These are phyloP conservation scores for Agrilus biguttatus DNA, from an alignment of 2,888 invertebrate species.

Conservation along the genomic window DNA sequence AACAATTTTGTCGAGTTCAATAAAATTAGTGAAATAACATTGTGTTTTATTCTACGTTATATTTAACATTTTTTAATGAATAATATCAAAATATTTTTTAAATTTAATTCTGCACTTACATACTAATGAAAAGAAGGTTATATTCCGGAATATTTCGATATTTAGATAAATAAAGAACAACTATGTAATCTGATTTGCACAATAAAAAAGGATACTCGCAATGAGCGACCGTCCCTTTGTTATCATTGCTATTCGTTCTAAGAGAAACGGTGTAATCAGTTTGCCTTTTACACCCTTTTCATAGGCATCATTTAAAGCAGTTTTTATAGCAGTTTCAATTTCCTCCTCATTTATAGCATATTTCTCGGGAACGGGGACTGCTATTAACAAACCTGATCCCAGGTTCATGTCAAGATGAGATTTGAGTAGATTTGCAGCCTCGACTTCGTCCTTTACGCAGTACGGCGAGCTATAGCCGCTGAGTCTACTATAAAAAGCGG, in stretches of 20 bases:
- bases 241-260: slow-evolving; percentile 60
- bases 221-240: slow-evolving; percentile 69
- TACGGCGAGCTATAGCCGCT: slow-evolving; percentile 65
- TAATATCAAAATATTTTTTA: no score
- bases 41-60: no score
- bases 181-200: no score
- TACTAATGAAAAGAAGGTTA: no score
- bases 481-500: slow-evolving; percentile 78
- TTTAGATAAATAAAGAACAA: no score
- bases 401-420: slow-evolving; percentile 36
- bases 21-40: no score
- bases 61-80: no score
- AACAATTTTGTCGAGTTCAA: no score
- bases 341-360: slow-evolving; percentile 43
- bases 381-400: slow-evolving; percentile 66
- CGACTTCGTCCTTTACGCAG: slow-evolving; percentile 40
- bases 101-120: no score
- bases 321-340: slow-evolving; percentile 55
- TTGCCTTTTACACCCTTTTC: slow-evolving; percentile 57
- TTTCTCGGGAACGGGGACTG: slow-evolving; percentile 76
- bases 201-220: slow-evolving; percentile 61
- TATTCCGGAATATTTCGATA: no score
- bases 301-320: slow-evolving; percentile 50
- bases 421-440: slow-evolving; percentile 62
- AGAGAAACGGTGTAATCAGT: slow-evolving; percentile 83